These are phyloP conservation scores for Drosophila engyochracea DNA, from an alignment of 2,888 invertebrate species.

Conservation along the genomic window DNA sequence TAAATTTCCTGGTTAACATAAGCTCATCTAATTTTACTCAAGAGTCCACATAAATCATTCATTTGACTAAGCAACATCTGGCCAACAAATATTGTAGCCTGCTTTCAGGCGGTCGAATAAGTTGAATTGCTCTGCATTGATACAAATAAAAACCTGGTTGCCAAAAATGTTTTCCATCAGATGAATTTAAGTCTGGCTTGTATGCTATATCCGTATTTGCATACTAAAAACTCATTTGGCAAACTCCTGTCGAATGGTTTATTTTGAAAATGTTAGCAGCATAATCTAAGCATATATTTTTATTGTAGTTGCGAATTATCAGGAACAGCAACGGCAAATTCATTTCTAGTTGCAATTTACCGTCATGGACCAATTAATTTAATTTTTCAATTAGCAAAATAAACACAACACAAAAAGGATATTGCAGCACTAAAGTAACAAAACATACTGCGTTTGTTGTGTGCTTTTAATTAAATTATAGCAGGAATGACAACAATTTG, in stretches of 20 bases:
- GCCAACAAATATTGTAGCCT: conserved; percentile 11
- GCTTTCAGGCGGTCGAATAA: conserved; percentile 27
- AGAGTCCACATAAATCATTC: conserved; percentile 36
- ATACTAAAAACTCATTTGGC: neutral
- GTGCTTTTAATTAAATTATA: conserved; percentile 60
- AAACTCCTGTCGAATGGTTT: neutral
- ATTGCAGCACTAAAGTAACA: conserved; percentile 17
- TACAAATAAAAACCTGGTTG: neutral
- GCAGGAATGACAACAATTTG: conserved; percentile 35
- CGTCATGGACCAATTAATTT: conserved; percentile 43
- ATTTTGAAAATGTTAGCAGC: neutral
- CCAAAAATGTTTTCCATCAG: neutral
- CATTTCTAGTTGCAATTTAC: conserved; percentile 25
- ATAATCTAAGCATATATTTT: conserved; percentile 12
- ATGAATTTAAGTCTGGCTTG: neutral
- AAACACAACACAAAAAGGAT: conserved; percentile 41
- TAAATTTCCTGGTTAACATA: conserved; percentile 21
- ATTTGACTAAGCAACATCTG: conserved; percentile 7
- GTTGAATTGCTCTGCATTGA: neutral
- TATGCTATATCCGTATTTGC: neutral
- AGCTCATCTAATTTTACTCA: conserved; percentile 26
- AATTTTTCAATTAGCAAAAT: conserved; percentile 67
- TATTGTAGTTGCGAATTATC: conserved; percentile 8
- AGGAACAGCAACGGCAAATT: conserved; percentile 16
- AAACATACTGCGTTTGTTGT: conserved; percentile 35